These are phyloP conservation scores for Polydesmus complanatus DNA, from an alignment of 2,888 invertebrate genomes.

Conservation along the genomic window DNA sequence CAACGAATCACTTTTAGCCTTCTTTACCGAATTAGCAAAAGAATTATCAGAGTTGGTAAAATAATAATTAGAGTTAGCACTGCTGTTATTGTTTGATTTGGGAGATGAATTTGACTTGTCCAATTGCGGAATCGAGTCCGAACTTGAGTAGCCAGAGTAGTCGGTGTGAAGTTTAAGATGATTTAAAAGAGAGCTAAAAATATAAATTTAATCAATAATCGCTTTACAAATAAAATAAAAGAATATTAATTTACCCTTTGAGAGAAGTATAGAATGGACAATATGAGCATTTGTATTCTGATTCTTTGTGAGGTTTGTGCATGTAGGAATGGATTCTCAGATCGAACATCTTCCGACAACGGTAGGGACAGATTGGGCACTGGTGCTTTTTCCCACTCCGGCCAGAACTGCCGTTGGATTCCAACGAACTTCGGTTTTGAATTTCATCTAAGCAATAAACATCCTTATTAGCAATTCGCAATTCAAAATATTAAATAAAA, in stretches of 20 bases:
- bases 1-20: too few relatives aligned
- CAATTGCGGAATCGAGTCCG: too few relatives aligned
- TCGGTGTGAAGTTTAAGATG: conserved; percentile 50
- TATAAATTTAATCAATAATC: neutral
- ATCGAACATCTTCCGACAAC: conserved; percentile 42
- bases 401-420: neutral
- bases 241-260: conserved; percentile 40
- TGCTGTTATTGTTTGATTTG: too few relatives aligned
- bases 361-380: conserved; percentile 61
- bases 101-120: too few relatives aligned
- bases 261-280: conserved; percentile 65
- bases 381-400: conserved; percentile 19
- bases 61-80: too few relatives aligned
- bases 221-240: neutral
- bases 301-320: conserved; percentile 47
- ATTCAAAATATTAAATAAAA: too few relatives aligned
- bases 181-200: conserved; percentile 40
- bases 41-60: too few relatives aligned
- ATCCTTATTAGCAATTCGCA: too few relatives aligned
- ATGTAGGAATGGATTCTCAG: conserved; percentile 52
- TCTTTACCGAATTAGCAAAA: too few relatives aligned
- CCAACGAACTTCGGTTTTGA: too few relatives aligned
- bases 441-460: too few relatives aligned
- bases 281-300: conserved; percentile 61
- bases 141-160: conserved; percentile 43